Evolutionary conservation across 2,797 vertebrate species (phyloP).

Genomic region (Salmo trutta): DNA sequence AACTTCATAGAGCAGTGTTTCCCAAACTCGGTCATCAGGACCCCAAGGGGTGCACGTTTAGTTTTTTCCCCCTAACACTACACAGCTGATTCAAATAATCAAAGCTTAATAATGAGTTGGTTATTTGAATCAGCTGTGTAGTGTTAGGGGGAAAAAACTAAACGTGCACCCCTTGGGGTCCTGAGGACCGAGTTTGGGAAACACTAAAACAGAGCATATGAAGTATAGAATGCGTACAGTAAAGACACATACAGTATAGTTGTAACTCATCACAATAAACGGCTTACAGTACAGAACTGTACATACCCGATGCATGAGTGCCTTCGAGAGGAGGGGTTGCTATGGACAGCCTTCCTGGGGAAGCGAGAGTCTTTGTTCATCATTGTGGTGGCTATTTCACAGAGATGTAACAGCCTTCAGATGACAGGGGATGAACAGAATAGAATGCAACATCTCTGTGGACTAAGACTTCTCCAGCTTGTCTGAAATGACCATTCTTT

Average conservation of each 20-base stretch:
- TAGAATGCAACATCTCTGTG: slow-evolving; percentile 21
- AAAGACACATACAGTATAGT: not conserved
- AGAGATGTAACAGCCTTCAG: slow-evolving; percentile 31
- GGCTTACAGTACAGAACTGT: slow-evolving; percentile 16
- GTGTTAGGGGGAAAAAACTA: too few relatives aligned
- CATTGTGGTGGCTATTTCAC: slow-evolving; percentile 32
- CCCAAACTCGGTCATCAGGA: too few relatives aligned
- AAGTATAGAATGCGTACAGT: not conserved
- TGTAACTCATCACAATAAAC: not conserved
- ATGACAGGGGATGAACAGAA: slow-evolving; percentile 27
- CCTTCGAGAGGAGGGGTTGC: slow-evolving; percentile 74
- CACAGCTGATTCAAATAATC: too few relatives aligned
- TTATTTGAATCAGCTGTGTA: too few relatives aligned
- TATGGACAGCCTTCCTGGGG: slow-evolving; percentile 68
- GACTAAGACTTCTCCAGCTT: slow-evolving; percentile 21
- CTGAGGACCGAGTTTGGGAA: too few relatives aligned
- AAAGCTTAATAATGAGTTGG: too few relatives aligned
- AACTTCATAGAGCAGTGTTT: not conserved
- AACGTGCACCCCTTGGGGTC: not conserved
- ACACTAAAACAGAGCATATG: too few relatives aligned
- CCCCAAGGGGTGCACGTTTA: too few relatives aligned
- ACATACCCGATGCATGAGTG: slow-evolving; percentile 82
- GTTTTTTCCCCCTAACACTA: too few relatives aligned
- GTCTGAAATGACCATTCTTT: too few relatives aligned
- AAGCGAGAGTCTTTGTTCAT: slow-evolving; percentile 80